Percentiles rank a stretch among this genome's conserved stretches.
These are phyloP conservation scores for Poecile montanus DNA, from an alignment of 2,797 vertebrate genomes.

Conservation along the genomic window DNA sequence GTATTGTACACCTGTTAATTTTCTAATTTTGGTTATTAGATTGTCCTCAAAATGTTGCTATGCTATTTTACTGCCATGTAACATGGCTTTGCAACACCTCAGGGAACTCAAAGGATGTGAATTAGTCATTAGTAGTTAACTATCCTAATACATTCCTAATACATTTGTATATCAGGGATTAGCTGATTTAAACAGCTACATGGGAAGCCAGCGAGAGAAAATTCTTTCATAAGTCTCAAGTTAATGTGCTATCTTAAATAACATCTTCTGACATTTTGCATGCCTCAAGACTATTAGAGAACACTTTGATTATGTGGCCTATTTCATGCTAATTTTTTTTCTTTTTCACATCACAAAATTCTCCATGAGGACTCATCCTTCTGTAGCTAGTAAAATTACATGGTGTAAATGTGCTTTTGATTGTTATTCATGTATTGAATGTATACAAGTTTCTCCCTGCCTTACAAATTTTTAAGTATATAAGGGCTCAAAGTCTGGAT, in stretches of 20 bases:
- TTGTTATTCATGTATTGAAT: neutral
- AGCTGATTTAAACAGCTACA: neutral
- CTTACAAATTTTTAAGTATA: neutral
- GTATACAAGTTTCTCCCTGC: neutral
- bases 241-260: neutral
- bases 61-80: neutral
- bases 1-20: neutral
- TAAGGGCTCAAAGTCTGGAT: neutral
- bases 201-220: neutral
- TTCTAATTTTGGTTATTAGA: neutral
- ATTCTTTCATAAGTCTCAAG: neutral
- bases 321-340: neutral
- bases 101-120: neutral
- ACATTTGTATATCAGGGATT: neutral
- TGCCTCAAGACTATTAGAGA: neutral
- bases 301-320: neutral
- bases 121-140: neutral
- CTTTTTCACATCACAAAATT: neutral
- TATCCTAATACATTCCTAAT: neutral
- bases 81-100: neutral
- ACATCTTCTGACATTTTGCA: neutral
- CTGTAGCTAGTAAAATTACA: neutral
- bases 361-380: neutral
- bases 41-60: neutral
- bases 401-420: neutral